phyloP scores from a whole-genome alignment of 1,140 invertebrate genomes.

The Laupala kohalensis region DNA sequence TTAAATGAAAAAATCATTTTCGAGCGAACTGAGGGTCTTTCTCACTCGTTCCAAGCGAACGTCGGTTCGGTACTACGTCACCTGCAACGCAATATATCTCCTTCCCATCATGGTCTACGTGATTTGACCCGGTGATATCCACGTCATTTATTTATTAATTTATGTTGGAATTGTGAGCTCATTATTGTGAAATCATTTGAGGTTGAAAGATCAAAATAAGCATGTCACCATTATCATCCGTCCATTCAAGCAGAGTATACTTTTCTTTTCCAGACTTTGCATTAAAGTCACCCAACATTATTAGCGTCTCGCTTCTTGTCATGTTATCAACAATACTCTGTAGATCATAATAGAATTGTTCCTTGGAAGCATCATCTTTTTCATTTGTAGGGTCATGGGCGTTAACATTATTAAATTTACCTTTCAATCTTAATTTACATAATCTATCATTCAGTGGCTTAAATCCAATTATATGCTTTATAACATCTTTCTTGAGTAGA shows the following conservation, averaged over 20 bases:
- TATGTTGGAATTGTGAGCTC: constrained; percentile 2
- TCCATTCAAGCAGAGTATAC: constrained; percentile 11
- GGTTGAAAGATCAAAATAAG: constrained; percentile 1
- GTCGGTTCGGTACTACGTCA: no score
- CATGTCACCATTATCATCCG: constrained; percentile 4
- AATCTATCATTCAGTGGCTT: background rate
- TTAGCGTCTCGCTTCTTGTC: constrained; percentile 10
- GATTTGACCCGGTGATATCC: background rate
- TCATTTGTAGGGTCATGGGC: background rate
- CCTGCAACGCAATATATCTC: no score
- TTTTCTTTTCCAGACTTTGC: constrained; percentile 10
- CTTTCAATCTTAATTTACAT: background rate
- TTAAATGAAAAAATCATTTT: no score
- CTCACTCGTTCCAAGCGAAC: no score
- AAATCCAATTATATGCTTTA: background rate
- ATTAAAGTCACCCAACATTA: constrained; percentile 13
- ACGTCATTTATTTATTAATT: background rate
- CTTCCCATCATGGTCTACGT: no score
- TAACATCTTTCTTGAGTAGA: background rate
- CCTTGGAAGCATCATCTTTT: constrained; percentile 1
- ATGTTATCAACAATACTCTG: constrained; percentile 5
- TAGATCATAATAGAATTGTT: constrained; percentile 12
- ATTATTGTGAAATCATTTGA: background rate
- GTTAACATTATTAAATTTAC: background rate
- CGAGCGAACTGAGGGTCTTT: no score